phyloP scores from a whole-genome alignment of 2,888 invertebrate genomes.

The Auanema freiburgensis region DNA sequence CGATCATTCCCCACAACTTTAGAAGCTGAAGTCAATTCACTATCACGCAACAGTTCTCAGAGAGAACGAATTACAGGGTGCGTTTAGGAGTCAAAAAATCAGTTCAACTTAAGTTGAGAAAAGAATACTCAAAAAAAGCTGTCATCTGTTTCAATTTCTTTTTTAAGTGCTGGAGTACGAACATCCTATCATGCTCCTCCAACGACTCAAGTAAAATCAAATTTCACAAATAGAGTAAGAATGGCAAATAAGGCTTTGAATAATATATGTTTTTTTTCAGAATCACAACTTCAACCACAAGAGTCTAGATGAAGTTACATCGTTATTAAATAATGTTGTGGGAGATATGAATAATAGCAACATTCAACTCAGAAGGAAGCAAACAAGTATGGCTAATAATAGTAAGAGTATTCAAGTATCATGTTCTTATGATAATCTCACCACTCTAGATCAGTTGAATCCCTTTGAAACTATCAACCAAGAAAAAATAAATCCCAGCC shows the following conservation, averaged over 20 bases:
- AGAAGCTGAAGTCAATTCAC: conserved; percentile 5
- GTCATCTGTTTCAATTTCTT: no score
- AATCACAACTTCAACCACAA: conserved; percentile 10
- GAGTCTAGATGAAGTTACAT: conserved; percentile 49
- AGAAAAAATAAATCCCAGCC: conserved; percentile 57
- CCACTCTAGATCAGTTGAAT: conserved; percentile 8
- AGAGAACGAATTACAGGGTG: no score
- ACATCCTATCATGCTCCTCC: no score
- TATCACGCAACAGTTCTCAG: background rate
- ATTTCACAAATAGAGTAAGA: no score
- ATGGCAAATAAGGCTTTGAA: no score
- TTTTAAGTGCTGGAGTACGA: no score
- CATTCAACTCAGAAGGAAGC: conserved; percentile 10
- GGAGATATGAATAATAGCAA: conserved; percentile 33
- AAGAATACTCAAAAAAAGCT: no score
- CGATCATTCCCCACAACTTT: conserved; percentile 46
- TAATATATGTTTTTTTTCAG: no score
- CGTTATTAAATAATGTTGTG: conserved; percentile 45
- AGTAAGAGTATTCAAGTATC: no score
- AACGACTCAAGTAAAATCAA: no score
- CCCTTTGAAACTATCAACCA: conserved; percentile 49
- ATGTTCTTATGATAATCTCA: conserved; percentile 1
- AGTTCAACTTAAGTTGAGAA: no score
- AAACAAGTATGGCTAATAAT: background rate
- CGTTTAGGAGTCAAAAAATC: no score